Conservation (phyloP, 2,797 vertebrate species). For the Okamejei kenojei region DNA sequence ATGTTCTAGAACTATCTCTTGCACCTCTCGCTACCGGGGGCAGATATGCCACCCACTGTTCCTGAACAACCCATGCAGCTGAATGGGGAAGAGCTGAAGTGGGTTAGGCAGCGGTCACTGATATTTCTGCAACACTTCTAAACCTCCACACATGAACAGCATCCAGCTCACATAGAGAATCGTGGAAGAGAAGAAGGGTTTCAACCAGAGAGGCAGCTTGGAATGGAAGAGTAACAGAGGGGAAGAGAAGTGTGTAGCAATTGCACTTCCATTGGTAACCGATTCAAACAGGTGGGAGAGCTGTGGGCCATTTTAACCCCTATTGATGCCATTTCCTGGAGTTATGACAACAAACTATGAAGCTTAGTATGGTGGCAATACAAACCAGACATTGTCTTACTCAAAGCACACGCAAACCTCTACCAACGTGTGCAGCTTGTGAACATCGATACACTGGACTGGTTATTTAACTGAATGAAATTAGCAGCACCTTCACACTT, state of each 20-base stretch:
- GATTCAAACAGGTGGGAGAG: background rate
- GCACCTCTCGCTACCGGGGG: background rate
- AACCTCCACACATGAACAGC: background rate
- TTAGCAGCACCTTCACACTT: background rate
- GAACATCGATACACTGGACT: slow-evolving; percentile 12
- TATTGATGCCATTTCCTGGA: background rate
- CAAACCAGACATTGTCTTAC: background rate
- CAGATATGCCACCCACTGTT: background rate
- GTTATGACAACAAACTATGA: background rate
- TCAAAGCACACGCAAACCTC: background rate
- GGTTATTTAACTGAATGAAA: slow-evolving; percentile 8
- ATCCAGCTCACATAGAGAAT: background rate
- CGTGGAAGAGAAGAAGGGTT: background rate
- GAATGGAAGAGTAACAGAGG: background rate
- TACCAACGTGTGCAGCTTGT: background rate
- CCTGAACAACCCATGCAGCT: background rate
- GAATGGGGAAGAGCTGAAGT: background rate
- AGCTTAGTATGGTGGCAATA: background rate
- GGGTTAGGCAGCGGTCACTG: background rate
- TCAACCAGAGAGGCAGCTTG: background rate
- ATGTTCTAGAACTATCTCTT: too few relatives aligned
- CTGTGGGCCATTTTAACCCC: background rate
- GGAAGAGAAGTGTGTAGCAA: background rate
- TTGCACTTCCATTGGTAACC: background rate
- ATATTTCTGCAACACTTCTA: background rate